Evolutionary conservation across 2,888 invertebrate species (phyloP).

Genomic region (Parthenolecanium corni): DNA sequence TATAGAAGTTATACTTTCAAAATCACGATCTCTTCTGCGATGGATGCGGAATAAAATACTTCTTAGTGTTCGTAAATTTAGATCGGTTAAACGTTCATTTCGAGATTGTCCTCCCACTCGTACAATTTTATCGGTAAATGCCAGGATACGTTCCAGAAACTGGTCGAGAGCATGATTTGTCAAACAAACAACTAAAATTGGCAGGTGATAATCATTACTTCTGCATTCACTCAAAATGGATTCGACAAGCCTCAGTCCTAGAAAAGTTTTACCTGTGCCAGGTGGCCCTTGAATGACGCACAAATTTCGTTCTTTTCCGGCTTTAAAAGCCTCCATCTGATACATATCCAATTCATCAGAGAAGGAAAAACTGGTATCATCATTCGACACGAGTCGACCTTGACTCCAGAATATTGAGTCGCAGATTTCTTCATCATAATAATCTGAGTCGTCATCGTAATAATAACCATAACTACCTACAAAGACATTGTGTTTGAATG

Average conservation of each 20-base stretch:
- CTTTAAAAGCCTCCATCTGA: conserved; percentile 54
- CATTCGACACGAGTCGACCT: too few species aligned
- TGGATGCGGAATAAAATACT: too few species aligned
- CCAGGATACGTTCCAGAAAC: conserved; percentile 58
- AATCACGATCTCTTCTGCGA: too few species aligned
- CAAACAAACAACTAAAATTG: conserved; percentile 63
- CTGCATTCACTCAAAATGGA: too few species aligned
- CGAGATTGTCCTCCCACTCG: conserved; percentile 60
- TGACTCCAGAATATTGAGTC: too few species aligned
- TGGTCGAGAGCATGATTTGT: conserved; percentile 83
- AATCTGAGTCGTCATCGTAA: too few species aligned
- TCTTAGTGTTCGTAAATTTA: background rate
- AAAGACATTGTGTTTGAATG: too few species aligned
- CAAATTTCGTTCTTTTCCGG: conserved; percentile 58
- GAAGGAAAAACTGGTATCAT: too few species aligned
- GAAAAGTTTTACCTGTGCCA: conserved; percentile 65
- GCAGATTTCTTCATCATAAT: too few species aligned
- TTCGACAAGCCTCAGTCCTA: conserved; percentile 63
- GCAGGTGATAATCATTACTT: conserved; percentile 13
- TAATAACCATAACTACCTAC: too few species aligned
- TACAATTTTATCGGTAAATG: conserved; percentile 48
- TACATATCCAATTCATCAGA: conserved; percentile 51
- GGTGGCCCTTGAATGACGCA: conserved; percentile 77
- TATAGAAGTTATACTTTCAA: too few species aligned
- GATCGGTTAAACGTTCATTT: conserved; percentile 41